Evolutionary conservation across 2,888 invertebrate species (phyloP).

Genomic region (Brenthis daphne): DNA sequence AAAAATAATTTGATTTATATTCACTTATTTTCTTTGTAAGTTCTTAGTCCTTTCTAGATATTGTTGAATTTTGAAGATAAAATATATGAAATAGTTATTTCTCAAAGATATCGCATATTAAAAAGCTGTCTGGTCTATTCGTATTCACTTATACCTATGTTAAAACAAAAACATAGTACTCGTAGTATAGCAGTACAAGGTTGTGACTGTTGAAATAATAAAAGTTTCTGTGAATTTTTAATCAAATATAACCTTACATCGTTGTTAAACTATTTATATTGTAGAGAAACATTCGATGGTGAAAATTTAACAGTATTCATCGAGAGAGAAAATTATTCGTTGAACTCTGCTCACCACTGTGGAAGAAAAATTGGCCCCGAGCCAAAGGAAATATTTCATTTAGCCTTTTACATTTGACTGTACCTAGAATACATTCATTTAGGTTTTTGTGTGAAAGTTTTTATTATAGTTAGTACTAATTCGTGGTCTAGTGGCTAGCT

Average conservation of each 20-base stretch:
- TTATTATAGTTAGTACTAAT: conserved; percentile 4
- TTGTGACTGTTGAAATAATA: too few species aligned
- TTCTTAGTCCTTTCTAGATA: too few species aligned
- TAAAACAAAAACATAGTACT: neutral
- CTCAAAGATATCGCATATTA: too few species aligned
- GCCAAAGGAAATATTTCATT: conserved; percentile 41
- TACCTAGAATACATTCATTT: conserved; percentile 18
- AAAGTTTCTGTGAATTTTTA: too few species aligned
- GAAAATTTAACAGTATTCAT: conserved; percentile 35
- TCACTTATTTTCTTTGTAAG: too few species aligned
- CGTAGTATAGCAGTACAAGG: neutral
- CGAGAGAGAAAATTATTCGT: conserved; percentile 40
- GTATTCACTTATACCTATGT: too few species aligned
- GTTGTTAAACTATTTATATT: conserved; percentile 21
- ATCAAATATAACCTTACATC: neutral
- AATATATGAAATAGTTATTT: too few species aligned
- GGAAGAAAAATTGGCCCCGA: conserved; percentile 36
- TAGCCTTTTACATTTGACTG: conserved; percentile 33
- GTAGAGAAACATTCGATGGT: conserved; percentile 33
- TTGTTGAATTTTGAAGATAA: too few species aligned
- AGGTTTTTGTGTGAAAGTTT: conserved; percentile 4
- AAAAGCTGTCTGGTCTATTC: too few species aligned
- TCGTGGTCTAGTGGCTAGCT: too few species aligned
- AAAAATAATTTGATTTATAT: too few species aligned
- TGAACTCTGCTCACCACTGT: conserved; percentile 34